Evolutionary conservation across 2,888 invertebrate species (phyloP), one percentile per base, ranked within the genome.

Genomic region (Branchipolynoe longqiensis): DNA sequence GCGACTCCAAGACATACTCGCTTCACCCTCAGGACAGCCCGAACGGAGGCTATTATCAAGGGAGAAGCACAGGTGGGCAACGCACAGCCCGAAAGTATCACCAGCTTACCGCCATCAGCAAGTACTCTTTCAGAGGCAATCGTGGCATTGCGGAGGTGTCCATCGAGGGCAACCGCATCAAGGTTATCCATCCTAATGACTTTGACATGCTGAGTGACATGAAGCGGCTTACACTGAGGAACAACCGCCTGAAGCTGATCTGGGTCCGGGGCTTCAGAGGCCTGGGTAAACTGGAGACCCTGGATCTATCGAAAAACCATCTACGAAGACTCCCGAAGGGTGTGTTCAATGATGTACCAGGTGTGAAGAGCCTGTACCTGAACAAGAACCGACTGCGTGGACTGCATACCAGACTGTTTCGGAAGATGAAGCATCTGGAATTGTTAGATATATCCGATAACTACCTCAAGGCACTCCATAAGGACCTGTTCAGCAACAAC

Each of bases 401-500:
- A 14, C 38, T 87, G 8, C 69, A 87, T 31, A 69, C 58, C 36
- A 84, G 74, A 62, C 22, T 83, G 40, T 84, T 87, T 33, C 25
- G 54, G 25, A 31, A n/a, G 38, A 38, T 83, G 48, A 41, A 28
- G 18, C 33, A 86, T 36, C 86, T 90, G 22, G 85, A 89, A 59
- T 73, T 86, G 22, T 85, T 91, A 2, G 90, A 91, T 85, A 78
- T 91, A 38, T 86, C 86, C 6, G 74, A 84, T 40, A 87, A 87
- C 41, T 54, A 31, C 33, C 41, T 87, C 22, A 78, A 69, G 48
- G 86, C 86, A n/a, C 28, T 87, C 28, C 84, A 41, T 18, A 58
- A 84, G 54, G 74, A 84, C 28, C 41, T 84, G 6, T 94, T 96
- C 96, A 94, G 97, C 96, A 97, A 89, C 62, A 85, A 90, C 12